Evolutionary conservation across 1,140 invertebrate genomes (phyloP), one percentile per base, ranked within the genome.

Genomic region (Colletes gigas): DNA sequence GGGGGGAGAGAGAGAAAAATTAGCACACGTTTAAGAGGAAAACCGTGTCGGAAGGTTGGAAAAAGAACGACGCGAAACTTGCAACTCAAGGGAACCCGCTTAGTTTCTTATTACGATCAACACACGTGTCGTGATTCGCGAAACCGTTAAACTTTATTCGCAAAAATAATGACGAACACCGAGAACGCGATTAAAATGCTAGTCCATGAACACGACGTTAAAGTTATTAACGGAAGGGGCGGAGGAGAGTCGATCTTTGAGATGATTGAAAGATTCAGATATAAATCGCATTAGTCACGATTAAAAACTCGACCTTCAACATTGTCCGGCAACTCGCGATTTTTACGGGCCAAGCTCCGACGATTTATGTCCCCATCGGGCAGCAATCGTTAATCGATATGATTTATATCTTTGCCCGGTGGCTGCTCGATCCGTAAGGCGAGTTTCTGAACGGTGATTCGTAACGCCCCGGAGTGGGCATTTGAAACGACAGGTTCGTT

Each of bases 351-450:
- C 60, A 5, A 15, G 30, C 10, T 14, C 0, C 9, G 0, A 15
- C 41, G 65, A 77, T 77, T 68, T 77, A 77, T 68, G 44, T 66
- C 50, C 60, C 21, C 73, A 55, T 75, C 47, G 62, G 62, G 8
- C 60, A 10, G 39, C 50, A 47, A 77, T 77, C 74, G 63, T 77
- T 77, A 77, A 77, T 77, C 65, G 74, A 77, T 69, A 69, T 69
- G 74, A 77, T 68, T 77, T 67, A 77, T 77, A 57, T 59, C 41
- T n/a, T 10, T 2, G 62, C n/a, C 44, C n/a, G 52, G 10, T 30
- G 65, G 41, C 8, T 6, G 52, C 19, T n/a, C 54, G 63, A 77
- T 76, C 57, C 54, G 60, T 47, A 67, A 47, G 52, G 7, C 70
- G 39, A 17, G 54, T 6, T 19, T 4, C 52, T 3, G 10, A 7